Conservation (phyloP, 2,888 invertebrate genomes). For the Aelia acuminata region DNA sequence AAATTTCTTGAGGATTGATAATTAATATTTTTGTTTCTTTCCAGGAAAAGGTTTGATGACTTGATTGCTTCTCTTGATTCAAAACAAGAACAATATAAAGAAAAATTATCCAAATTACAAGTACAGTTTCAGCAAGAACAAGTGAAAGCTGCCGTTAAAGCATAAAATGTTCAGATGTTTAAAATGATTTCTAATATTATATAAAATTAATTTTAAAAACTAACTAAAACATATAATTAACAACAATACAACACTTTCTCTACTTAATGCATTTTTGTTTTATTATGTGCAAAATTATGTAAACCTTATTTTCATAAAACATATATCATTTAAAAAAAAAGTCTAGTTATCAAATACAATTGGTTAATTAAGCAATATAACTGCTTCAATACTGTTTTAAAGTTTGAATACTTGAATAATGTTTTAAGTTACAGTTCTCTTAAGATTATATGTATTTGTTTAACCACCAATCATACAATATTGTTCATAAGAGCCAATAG, state of each 20-base stretch:
- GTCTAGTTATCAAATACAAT: too few relatives aligned
- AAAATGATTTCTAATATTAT: not conserved
- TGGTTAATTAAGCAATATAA: too few relatives aligned
- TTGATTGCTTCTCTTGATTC: slow-evolving; percentile 80
- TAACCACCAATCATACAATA: too few relatives aligned
- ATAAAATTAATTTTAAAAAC: not conserved
- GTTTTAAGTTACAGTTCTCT: too few relatives aligned
- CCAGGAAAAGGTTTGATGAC: slow-evolving; percentile 82
- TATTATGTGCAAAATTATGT: too few relatives aligned
- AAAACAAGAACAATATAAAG: slow-evolving; percentile 81
- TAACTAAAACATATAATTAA: not conserved
- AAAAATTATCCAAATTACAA: slow-evolving; percentile 77
- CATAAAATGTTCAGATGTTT: slow-evolving; percentile 61
- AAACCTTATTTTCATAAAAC: too few relatives aligned
- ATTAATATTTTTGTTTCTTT: slow-evolving; percentile 63
- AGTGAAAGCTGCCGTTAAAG: slow-evolving; percentile 68
- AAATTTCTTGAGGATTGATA: not conserved
- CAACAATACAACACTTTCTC: slow-evolving; percentile 1
- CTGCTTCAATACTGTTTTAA: too few relatives aligned
- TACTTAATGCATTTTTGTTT: not conserved
- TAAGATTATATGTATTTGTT: too few relatives aligned
- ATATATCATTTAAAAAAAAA: too few relatives aligned
- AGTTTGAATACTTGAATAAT: too few relatives aligned
- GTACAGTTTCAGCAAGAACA: slow-evolving; percentile 75
- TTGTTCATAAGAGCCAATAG: too few relatives aligned